phyloP scores from a whole-genome alignment of 2,113 vertebrate genomes.

The Diadophis punctatus region DNA sequence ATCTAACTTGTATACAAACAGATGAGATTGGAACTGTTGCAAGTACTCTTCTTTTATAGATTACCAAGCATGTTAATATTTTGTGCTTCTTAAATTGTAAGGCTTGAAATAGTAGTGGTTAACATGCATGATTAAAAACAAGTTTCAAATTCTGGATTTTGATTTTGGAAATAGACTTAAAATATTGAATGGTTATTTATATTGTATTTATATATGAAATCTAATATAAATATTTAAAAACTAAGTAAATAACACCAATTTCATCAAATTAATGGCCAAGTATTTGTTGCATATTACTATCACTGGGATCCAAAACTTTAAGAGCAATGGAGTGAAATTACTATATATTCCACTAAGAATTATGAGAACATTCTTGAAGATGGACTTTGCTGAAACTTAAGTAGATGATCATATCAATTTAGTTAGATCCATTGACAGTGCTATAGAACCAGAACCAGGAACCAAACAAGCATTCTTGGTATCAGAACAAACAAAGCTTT shows the following conservation, averaged over 20 bases:
- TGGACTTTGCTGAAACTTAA: neutral
- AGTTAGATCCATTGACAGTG: neutral
- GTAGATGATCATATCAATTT: neutral
- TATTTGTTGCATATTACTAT: neutral
- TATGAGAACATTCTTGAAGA: neutral
- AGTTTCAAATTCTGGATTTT: neutral
- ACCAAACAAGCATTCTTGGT: neutral
- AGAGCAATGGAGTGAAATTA: neutral
- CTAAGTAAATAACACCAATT: neutral
- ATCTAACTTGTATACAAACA: neutral
- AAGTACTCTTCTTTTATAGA: neutral
- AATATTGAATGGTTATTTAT: neutral
- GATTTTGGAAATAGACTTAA: neutral
- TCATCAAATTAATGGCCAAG: neutral
- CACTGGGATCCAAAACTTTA: neutral
- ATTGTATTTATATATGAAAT: neutral
- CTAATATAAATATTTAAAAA: neutral
- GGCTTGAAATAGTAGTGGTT: neutral
- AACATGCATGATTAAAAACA: no score
- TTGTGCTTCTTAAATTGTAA: neutral
- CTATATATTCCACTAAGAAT: neutral
- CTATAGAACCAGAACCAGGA: neutral
- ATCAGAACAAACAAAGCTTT: neutral
- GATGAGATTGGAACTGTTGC: neutral
- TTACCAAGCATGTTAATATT: neutral